These are phyloP conservation scores for Chelon labrosus DNA, from an alignment of 2,797 vertebrate genomes.

Conservation along the genomic window DNA sequence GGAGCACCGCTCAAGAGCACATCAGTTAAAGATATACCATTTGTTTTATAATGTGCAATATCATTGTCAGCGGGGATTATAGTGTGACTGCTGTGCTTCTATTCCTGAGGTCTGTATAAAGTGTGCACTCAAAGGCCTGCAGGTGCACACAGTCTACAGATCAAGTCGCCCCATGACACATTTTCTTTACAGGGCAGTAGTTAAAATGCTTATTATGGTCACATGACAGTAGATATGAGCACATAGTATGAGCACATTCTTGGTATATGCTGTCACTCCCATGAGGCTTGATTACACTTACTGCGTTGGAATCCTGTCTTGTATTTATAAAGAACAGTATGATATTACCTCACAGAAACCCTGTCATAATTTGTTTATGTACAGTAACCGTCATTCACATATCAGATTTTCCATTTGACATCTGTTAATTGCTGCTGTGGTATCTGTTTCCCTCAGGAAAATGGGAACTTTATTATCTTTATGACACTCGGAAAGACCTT, in stretches of 20 bases:
- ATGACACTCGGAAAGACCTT: not conserved
- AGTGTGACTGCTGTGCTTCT: constrained; percentile 19
- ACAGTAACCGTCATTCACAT: not conserved
- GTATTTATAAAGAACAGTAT: not conserved
- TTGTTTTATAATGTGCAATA: constrained; percentile 1
- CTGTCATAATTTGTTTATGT: constrained; percentile 1
- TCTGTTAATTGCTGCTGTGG: not conserved
- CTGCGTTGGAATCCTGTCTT: constrained; percentile 11
- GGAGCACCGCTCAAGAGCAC: not conserved
- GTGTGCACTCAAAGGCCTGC: constrained; percentile 21
- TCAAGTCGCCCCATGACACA: not conserved
- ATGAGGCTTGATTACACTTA: not conserved
- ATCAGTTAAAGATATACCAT: constrained; percentile 18
- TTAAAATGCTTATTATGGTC: constrained; percentile 14
- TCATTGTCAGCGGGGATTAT: constrained; percentile 19
- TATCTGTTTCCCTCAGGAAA: not conserved
- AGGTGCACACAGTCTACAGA: not conserved
- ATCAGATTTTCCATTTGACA: not conserved
- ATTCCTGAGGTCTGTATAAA: constrained; percentile 19
- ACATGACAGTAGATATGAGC: constrained; percentile 20
- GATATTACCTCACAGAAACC: no score
- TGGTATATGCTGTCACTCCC: constrained; percentile 27
- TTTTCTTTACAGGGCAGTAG: constrained; percentile 15
- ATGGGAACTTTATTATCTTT: constrained; percentile 19
- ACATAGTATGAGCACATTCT: constrained; percentile 26